Base-by-base conservation (phyloP, 2,113 vertebrate genomes). In the Canis aureus region DNA sequence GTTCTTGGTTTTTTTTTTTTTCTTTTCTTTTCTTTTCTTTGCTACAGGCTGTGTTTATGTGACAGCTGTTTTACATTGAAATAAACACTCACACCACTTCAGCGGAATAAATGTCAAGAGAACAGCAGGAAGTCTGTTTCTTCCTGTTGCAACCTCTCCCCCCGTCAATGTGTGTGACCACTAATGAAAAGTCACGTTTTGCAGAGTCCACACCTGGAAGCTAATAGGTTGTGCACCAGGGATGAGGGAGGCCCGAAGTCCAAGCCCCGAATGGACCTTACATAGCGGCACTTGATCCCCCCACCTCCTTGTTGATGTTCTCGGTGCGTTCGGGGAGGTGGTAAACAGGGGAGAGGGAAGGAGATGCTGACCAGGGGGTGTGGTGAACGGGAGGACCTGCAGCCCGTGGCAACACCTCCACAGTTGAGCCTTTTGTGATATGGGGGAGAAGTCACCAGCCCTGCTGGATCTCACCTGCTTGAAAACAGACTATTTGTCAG, bases 11-110 rank as follows among this genome's bases (percentile, higher is more conserved):
- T 96, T 20, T 69, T 91, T 96, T 86, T 95, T 95, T 96, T 91
- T 96, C 89, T 95, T 96, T 93, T n/a, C n/a, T n/a, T 69, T 35
- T 35, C 35, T 35, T 35, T 91, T 96, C 89, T 95, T 96, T 93
- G 94, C 67, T 57, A 91, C 29, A 49, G 81, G 71, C 96, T 95
- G 69, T 90, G 96, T 97, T 97, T 95, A 84, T n/a, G 94, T 82
- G 97, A 91, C 97, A 98, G 96, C 92, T 97, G 96, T 97, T 98
- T 96, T 71, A 90, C 85, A 55, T 95, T 93, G 97, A 97, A 94
- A 97, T 96, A 94, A 98, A 96, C 95, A 91, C 13, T 80, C 55
- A 76, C 94, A 83, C 94, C 88, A 55, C 81, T 97, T 91, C 73
- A 38, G 38, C 49, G 64, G 88, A 95, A 97, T 97, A 96, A 96